These are phyloP conservation scores for Sinhomidia bicolor DNA, from an alignment of 2,888 invertebrate species.

Conservation along the genomic window DNA sequence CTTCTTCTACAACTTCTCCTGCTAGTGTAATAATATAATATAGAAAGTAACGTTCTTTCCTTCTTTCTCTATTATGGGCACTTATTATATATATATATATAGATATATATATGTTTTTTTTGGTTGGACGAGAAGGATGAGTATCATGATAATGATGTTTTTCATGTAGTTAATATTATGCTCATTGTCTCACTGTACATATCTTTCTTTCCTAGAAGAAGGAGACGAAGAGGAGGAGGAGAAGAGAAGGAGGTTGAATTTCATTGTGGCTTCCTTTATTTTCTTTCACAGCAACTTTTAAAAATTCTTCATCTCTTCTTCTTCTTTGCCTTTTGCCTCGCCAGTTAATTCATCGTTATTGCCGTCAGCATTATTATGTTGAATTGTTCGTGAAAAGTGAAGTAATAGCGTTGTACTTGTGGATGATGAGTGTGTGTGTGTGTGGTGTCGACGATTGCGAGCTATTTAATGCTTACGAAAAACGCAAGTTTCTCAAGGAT, in stretches of 20 bases:
- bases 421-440: background rate
- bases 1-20: background rate
- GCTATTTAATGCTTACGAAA: conserved; percentile 37
- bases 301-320: too few species aligned
- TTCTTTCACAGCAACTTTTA: conserved; percentile 37
- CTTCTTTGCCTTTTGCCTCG: conserved; percentile 39
- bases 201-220: too few species aligned
- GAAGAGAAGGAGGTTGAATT: conserved; percentile 45
- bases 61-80: too few species aligned
- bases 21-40: conserved; percentile 18
- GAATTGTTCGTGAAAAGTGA: conserved; percentile 52
- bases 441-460: conserved; percentile 61
- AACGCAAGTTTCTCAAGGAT: background rate
- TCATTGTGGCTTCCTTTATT: conserved; percentile 63
- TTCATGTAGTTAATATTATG: conserved; percentile 56
- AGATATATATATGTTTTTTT: too few species aligned
- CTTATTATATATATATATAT: too few species aligned
- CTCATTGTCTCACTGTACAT: conserved; percentile 45
- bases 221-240: background rate
- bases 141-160: conserved; percentile 12
- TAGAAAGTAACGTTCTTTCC: background rate
- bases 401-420: background rate
- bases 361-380: conserved; percentile 49
- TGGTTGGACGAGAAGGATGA: background rate
- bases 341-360: conserved; percentile 68